Evolutionary conservation across 2,888 invertebrate genomes (phyloP).

Genomic region (Ophion obscuratus): DNA sequence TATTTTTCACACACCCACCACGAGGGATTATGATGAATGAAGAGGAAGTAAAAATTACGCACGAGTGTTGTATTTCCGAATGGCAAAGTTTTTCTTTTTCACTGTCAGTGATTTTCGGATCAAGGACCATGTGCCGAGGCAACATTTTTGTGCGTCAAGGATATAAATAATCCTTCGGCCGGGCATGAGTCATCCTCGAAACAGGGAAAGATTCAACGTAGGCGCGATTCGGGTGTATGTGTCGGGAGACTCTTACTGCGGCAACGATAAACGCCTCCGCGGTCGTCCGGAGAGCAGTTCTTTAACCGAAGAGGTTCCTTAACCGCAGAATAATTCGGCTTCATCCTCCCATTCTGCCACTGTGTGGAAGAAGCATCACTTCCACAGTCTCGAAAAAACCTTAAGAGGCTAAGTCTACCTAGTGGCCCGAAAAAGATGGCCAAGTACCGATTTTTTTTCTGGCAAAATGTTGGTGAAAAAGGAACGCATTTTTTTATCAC

Average conservation of each 20-base stretch:
- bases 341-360: slow-evolving; percentile 30
- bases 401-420: background rate
- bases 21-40: background rate
- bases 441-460: too few species aligned
- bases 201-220: slow-evolving; percentile 46
- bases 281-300: slow-evolving; percentile 21
- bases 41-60: background rate
- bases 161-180: slow-evolving; percentile 28
- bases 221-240: slow-evolving; percentile 47
- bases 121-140: background rate
- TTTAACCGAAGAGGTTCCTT: background rate
- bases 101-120: background rate
- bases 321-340: slow-evolving; percentile 24
- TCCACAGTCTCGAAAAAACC: slow-evolving; percentile 1
- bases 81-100: background rate
- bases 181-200: slow-evolving; percentile 69
- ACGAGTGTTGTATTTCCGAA: background rate
- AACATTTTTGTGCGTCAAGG: background rate
- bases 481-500: too few species aligned
- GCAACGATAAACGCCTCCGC: slow-evolving; percentile 69
- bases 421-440: too few species aligned
- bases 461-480: too few species aligned
- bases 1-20: too few species aligned
- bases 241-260: slow-evolving; percentile 57
- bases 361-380: slow-evolving; percentile 9